Base-by-base conservation (phyloP, 2,113 vertebrate species). In the Panurus biarmicus region DNA sequence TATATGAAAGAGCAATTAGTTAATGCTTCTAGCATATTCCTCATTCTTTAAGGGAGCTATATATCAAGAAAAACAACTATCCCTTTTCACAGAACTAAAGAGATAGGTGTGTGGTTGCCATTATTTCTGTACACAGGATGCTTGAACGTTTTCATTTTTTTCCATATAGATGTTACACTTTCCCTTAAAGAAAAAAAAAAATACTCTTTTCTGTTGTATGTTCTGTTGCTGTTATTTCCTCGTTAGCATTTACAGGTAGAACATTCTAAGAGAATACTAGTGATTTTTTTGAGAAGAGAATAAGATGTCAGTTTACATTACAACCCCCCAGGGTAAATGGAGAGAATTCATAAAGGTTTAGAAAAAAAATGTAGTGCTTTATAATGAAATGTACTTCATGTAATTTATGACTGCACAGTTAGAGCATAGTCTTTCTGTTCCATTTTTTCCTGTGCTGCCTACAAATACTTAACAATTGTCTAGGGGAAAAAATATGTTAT, bases 241-340 rank as follows among this genome's bases (percentile, higher is more conserved):
- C 95, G 50, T 54, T 94, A 12, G 0, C 64, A 45, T 86, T 89
- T 75, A 58, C 47, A 96, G 85, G 64, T 87, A 90, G 93, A 95
- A 79, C 3, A 6, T 94, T 97, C 92, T 96, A 87, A 96, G 48
- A 95, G 90, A 97, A 97, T 80, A 51, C 10, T 14, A 79, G 85
- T n/a, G 62, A 96, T 95, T 93, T 95, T 95, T 93, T 66, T 86
- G 82, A 94, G 87, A 94, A 96, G 86, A 97, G 96, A 98, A 94
- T 98, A 97, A 98, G 98, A 98, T 97, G 97, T 98, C 97, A 98
- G 95, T 90, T 97, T 97, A 97, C 84, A 95, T 98, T 98, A 97
- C 95, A 97, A 92, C 73, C 90, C 97, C 92, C 96, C 71, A 94
- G 96, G 97, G 96, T 96, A 94, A 96, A 95, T 42, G 54, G 85